phyloP scores from a whole-genome alignment of 2,888 invertebrate genomes.

The Mimachlamys varia region DNA sequence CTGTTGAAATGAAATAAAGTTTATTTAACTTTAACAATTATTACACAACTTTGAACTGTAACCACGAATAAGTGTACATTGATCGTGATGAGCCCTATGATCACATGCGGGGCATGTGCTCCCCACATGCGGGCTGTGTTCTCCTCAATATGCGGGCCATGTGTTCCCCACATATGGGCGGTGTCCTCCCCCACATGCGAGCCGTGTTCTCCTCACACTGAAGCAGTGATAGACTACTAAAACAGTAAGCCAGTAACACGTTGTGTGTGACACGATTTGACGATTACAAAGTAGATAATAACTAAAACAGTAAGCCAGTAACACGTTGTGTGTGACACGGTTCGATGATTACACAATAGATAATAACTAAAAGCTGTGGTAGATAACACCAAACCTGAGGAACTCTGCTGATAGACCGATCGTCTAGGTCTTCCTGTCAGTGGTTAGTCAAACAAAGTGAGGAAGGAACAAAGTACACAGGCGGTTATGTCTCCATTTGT shows the following conservation, averaged over 20 bases:
- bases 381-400: constrained; percentile 6
- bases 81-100: not conserved
- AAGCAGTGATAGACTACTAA: not conserved
- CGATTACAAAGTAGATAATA: no score
- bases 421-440: not conserved
- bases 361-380: not conserved
- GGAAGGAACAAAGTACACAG: not conserved
- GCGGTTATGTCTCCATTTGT: no score
- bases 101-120: not conserved
- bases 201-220: not conserved
- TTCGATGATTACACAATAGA: not conserved
- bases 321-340: not conserved
- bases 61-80: not conserved
- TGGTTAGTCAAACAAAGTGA: not conserved
- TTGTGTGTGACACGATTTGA: not conserved
- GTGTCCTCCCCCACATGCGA: not conserved
- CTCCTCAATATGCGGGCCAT: no score
- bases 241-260: not conserved
- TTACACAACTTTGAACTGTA: not conserved
- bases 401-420: not conserved
- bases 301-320: not conserved
- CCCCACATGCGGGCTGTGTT: not conserved
- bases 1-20: no score
- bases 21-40: no score
- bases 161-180: no score